Evolutionary conservation across 1,140 invertebrate species (phyloP).

Genomic region (Eulimnadia texana): DNA sequence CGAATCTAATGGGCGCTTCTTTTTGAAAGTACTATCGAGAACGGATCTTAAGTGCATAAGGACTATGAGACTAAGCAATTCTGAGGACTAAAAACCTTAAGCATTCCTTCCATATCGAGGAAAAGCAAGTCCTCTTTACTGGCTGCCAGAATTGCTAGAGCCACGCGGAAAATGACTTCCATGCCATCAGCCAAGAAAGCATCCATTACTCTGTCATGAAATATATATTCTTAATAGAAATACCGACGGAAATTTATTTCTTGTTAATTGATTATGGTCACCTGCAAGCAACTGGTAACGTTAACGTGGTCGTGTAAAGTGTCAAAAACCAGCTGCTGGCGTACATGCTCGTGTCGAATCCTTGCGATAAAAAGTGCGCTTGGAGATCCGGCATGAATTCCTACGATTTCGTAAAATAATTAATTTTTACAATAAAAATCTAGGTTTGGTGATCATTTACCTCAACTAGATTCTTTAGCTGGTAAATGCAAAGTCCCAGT

Average conservation of each 20-base stretch:
- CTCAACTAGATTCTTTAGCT: slow-evolving; percentile 87
- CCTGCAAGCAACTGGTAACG: slow-evolving; percentile 16
- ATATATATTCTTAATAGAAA: background rate
- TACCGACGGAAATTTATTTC: background rate
- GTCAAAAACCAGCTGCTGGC: slow-evolving; percentile 98
- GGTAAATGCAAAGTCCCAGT: slow-evolving; percentile 95
- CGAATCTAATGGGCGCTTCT: slow-evolving; percentile 77
- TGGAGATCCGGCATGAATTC: slow-evolving; percentile 87
- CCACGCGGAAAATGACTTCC: slow-evolving; percentile 94
- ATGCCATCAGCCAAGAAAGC: slow-evolving; percentile 95
- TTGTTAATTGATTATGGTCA: no score
- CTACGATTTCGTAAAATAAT: slow-evolving; percentile 30
- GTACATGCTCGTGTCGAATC: slow-evolving; percentile 96
- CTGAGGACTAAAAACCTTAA: slow-evolving; percentile 49
- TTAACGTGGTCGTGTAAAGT: slow-evolving; percentile 65
- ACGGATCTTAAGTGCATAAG: slow-evolving; percentile 14
- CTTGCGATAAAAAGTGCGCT: slow-evolving; percentile 89
- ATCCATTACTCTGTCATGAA: slow-evolving; percentile 68
- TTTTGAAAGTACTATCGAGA: slow-evolving; percentile 86
- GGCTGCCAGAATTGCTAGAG: slow-evolving; percentile 77
- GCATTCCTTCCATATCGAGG: slow-evolving; percentile 97
- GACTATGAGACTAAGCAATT: background rate
- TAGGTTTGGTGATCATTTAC: slow-evolving; percentile 27
- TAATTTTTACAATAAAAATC: slow-evolving; percentile 1
- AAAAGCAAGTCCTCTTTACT: slow-evolving; percentile 82